Evolutionary conservation across 1,140 invertebrate species (phyloP), one percentile per base, ranked within the genome.

Genomic region (Aphaenogaster floridana): DNA sequence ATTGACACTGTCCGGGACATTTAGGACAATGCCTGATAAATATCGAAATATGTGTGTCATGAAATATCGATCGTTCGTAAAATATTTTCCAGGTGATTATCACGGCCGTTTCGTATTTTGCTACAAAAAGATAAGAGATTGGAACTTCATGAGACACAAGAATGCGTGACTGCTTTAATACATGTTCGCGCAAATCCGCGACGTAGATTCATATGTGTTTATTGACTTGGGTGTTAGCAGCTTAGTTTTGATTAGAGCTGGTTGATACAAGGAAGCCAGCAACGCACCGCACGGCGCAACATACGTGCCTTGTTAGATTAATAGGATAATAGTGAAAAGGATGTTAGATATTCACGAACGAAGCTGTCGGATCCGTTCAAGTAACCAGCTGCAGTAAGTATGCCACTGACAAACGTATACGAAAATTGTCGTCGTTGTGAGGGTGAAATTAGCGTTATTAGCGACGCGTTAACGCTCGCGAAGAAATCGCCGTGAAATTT

Each of bases 241-340:
- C 45, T 86, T 52, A 54, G 63, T 79, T 86, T 50, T 66, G 74
- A 86, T 86, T 78, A 76, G 52, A 50, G 83, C 45, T 85, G 61
- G 64, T 57, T 48, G 9, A 68, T 78, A 64, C 48, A 66, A 84
- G 74, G 72, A 79, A 86, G 72, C 59, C 21, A 84, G 36, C 48
- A 36, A 50, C 36, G 45, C 59, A 28, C 15, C 28, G 9, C 57
- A 57, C 52, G 36, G 17, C 13, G 21, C 52, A 45, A 59, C 68
- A 86, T 69, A 79, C 45, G 76, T 80, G 54, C 39, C 85, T 50
- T 42, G 28, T 86, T 69, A 81, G 50, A 50, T 86, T 86, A 80
- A 86, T 86, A 69, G 77, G 76, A 80, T 69, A 80, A 79, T 86
- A 69, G 61, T 50, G 63, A 79, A 13, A 69, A 86, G 76, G 61